Evolutionary conservation across 2,888 invertebrate species (phyloP).

Genomic region (Melipona bicolor): DNA sequence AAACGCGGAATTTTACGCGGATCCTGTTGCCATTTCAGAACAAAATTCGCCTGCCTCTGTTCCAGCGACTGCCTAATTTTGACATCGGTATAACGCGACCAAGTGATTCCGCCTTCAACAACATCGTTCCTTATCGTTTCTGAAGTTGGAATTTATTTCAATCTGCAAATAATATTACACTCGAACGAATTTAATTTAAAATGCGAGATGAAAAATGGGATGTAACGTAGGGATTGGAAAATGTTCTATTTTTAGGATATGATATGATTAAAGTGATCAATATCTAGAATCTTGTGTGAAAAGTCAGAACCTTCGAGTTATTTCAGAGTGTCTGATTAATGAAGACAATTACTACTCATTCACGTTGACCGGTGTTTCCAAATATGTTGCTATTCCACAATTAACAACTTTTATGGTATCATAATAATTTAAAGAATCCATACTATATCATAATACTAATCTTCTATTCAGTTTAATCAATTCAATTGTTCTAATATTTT

Average conservation of each 20-base stretch:
- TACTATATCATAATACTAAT: too few relatives aligned
- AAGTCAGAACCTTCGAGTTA: too few relatives aligned
- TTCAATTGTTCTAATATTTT: not conserved
- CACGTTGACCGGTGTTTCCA: too few relatives aligned
- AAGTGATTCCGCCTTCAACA: not conserved
- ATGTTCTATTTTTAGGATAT: not conserved
- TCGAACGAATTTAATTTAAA: not conserved
- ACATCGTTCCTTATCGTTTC: not conserved
- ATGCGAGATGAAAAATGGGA: not conserved
- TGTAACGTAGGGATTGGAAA: not conserved
- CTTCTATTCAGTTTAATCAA: not conserved
- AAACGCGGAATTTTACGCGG: constrained; percentile 25
- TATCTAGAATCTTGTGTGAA: not conserved
- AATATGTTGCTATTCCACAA: too few relatives aligned
- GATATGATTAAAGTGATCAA: not conserved
- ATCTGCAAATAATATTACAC: not conserved
- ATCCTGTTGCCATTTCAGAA: not conserved
- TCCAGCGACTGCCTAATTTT: not conserved
- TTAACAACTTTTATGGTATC: too few relatives aligned
- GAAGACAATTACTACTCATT: too few relatives aligned
- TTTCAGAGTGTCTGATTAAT: too few relatives aligned
- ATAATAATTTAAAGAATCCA: too few relatives aligned
- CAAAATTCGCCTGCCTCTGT: not conserved
- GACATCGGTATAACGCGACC: not conserved
- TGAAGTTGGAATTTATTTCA: not conserved